Conservation (phyloP, 2,797 vertebrate species). For the Rhinichthys osculus region DNA sequence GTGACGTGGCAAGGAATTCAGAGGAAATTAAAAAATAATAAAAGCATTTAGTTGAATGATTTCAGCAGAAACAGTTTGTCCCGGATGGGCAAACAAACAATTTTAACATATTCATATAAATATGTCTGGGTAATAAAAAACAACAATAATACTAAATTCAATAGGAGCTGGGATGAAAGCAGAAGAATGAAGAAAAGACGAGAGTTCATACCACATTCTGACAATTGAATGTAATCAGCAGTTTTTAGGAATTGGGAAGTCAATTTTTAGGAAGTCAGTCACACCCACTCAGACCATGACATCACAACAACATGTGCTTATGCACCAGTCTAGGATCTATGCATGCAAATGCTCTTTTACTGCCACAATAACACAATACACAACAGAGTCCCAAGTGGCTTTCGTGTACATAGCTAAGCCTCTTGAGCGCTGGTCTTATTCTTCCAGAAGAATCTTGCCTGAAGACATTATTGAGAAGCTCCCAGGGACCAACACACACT, state of each 20-base stretch:
- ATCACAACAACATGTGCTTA: conserved; percentile 42
- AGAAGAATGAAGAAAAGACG: background rate
- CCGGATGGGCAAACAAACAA: background rate
- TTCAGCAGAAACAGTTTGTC: conserved; percentile 16
- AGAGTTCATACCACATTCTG: background rate
- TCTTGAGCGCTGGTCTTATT: conserved; percentile 23
- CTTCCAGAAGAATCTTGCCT: conserved; percentile 38
- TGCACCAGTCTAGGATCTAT: conserved; percentile 27
- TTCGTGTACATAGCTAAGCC: conserved; percentile 7
- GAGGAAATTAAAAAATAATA: conserved; percentile 33
- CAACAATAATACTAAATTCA: conserved; percentile 15
- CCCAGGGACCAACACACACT: conserved; percentile 19
- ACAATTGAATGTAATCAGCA: conserved; percentile 6
- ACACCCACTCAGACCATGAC: conserved; percentile 15
- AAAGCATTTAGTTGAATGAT: conserved; percentile 1
- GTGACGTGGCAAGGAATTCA: conserved; percentile 10
- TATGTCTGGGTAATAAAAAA: conserved; percentile 16
- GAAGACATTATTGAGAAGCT: conserved; percentile 47
- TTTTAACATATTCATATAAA: conserved; percentile 13
- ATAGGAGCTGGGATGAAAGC: background rate
- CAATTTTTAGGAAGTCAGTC: background rate
- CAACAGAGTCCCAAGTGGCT: background rate
- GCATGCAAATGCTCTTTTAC: background rate
- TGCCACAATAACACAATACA: background rate
- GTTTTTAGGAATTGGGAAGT: background rate